Evolutionary conservation across 2,888 invertebrate species (phyloP), one percentile per base, ranked within the genome.

Genomic region (Endotricha flammealis): DNA sequence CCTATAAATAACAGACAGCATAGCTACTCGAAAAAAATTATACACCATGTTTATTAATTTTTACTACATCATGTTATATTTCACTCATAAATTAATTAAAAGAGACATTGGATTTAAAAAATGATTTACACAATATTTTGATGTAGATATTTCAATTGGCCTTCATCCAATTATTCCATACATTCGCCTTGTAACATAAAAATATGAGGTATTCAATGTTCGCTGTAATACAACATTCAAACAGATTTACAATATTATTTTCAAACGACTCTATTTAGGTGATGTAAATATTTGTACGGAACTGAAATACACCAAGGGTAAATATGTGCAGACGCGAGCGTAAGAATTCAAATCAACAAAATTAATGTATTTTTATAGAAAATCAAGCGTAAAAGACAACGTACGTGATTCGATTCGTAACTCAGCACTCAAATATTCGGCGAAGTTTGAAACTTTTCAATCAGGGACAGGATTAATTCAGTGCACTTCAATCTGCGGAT

Each of bases 381-480:
- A 33, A 17, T 27, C 2, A 12, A 20, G 22, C 20, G 7, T 2
- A 28, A 33, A 13, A 33, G 16, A 33, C 27, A 2, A 11, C 11
- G n/a, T 8, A n/a, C 34, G 36, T 36, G 35, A 38, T 28, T 32
- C 25, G 37, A 39, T 25, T 27, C 27, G 17, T 7, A 31, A 8
- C 29, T 38, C 29, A 33, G 36, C 34, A 42, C 39, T 36, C 24
- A 35, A 43, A 42, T 42, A 46, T 38, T 46, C 40, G 31, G 39
- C 27, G 36, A 46, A 38, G 46, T 43, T 32, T 44, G 41, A 49
- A 66, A 69, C 59, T 67, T 74, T 79, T 71, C 68, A 73, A 76
- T 76, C 67, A 67, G 46, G 47, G 48, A 46, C 52, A 50, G 52
- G 67, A 67, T 69, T 71, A 73, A 74, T 72, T 70, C 58, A 64